Evolutionary conservation across 1,140 invertebrate species (phyloP).

Genomic region (Drosophila cardini): DNA sequence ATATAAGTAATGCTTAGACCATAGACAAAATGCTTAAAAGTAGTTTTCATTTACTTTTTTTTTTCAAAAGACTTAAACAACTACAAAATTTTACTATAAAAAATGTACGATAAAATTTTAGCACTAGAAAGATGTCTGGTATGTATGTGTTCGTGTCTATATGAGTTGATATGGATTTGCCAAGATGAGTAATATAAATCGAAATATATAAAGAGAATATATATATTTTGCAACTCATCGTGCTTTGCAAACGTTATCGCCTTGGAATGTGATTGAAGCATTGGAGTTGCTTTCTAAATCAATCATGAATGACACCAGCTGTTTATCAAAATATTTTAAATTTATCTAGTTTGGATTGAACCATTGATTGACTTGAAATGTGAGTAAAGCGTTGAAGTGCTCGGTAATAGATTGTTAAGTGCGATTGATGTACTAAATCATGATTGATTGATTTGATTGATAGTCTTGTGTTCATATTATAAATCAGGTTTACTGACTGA

Average conservation of each 20-base stretch:
- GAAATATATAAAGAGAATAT: constrained; percentile 35
- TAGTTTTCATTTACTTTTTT: constrained; percentile 55
- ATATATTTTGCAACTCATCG: constrained; percentile 43
- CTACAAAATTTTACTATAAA: constrained; percentile 51
- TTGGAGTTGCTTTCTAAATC: constrained; percentile 35
- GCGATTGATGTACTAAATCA: too few species aligned
- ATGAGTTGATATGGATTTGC: constrained; percentile 24
- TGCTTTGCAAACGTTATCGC: constrained; percentile 36
- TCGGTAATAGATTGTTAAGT: background rate
- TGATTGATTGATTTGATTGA: background rate
- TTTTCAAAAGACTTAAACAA: constrained; percentile 40
- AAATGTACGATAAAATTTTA: constrained; percentile 57
- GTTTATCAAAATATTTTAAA: background rate
- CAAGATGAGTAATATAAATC: constrained; percentile 52
- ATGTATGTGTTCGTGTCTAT: constrained; percentile 31
- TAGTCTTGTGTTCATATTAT: too few species aligned
- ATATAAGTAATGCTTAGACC: constrained; percentile 71
- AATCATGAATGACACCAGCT: background rate
- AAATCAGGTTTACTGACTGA: too few species aligned
- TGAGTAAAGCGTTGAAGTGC: constrained; percentile 15
- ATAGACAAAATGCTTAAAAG: constrained; percentile 75
- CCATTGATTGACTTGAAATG: constrained; percentile 15
- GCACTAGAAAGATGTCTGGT: constrained; percentile 69
- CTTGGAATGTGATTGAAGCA: constrained; percentile 62
- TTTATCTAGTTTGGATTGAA: constrained; percentile 11